These are phyloP conservation scores for Myrmophylax atrothorax DNA, from an alignment of 2,113 vertebrate genomes.

Conservation along the genomic window DNA sequence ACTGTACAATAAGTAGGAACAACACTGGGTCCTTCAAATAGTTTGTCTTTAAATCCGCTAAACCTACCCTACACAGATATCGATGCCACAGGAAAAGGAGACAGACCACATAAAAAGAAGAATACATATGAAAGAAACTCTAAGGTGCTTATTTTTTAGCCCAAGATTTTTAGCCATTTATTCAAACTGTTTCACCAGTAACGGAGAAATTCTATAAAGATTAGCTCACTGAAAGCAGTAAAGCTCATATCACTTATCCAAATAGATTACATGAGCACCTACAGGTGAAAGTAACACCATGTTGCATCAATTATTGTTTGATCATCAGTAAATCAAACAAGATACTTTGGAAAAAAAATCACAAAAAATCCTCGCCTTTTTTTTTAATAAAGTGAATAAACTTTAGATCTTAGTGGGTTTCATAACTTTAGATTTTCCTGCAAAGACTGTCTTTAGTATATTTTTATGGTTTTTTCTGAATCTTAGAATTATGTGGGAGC, in stretches of 20 bases:
- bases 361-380: background rate
- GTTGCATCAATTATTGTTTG: background rate
- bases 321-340: background rate
- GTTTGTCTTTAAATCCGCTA: background rate
- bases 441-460: background rate
- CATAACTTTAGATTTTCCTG: background rate
- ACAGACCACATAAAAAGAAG: background rate
- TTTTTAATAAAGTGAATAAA: background rate
- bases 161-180: background rate
- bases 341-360: background rate
- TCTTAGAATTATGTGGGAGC: background rate
- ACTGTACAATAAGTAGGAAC: background rate
- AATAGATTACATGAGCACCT: background rate
- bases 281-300: background rate
- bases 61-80: background rate
- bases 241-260: background rate
- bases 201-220: background rate
- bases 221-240: background rate
- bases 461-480: background rate
- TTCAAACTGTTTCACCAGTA: background rate
- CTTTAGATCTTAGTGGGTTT: background rate
- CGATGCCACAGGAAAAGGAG: background rate
- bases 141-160: fast-evolving
- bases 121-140: background rate
- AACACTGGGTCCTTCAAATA: background rate